These are phyloP conservation scores for Salminus brasiliensis DNA, from an alignment of 2,113 vertebrate genomes.

Conservation along the genomic window DNA sequence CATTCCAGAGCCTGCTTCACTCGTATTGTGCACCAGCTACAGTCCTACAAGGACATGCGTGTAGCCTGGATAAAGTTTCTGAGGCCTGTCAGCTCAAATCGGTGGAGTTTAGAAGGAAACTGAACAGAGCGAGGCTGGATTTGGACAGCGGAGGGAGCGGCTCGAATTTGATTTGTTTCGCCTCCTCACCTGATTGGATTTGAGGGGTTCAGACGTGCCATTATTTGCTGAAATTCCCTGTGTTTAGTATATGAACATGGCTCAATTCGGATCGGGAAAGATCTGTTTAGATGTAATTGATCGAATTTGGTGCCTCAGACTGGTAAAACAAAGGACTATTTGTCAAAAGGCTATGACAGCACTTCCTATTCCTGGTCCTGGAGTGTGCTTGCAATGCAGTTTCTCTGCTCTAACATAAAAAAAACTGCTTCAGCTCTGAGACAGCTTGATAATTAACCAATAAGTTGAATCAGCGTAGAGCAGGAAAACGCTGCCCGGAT, in stretches of 20 bases:
- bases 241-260: not conserved
- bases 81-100: constrained; percentile 25
- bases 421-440: not conserved
- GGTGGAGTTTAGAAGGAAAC: constrained; percentile 29
- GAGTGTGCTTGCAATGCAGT: not conserved
- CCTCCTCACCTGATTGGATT: not conserved
- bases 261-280: not conserved
- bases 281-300: constrained; percentile 2
- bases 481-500: not conserved
- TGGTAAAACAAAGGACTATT: constrained; percentile 6
- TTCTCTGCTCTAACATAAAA: not conserved
- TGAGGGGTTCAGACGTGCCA: not conserved
- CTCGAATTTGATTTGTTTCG: not conserved
- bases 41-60: constrained; percentile 61
- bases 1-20: constrained; percentile 55
- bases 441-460: not conserved
- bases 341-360: constrained; percentile 3
- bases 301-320: constrained; percentile 5
- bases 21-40: constrained; percentile 13
- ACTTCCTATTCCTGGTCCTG: not conserved
- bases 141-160: not conserved
- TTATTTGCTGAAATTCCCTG: not conserved
- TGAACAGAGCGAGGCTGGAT: not conserved
- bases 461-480: not conserved
- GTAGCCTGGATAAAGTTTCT: constrained; percentile 22